phyloP scores from a whole-genome alignment of 2,888 invertebrate species.

The Microchrysa polita region DNA sequence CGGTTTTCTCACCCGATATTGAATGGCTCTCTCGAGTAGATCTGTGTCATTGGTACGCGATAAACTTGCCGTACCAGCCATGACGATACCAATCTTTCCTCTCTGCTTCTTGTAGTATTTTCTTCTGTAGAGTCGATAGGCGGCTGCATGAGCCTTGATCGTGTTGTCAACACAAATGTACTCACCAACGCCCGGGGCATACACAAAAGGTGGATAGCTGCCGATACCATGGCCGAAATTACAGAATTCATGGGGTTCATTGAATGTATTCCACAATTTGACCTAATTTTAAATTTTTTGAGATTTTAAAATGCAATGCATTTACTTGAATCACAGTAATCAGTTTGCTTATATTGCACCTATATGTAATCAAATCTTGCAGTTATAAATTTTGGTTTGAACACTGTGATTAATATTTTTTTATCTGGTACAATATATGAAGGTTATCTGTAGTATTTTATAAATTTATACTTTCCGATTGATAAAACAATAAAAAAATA shows the following conservation, averaged over 20 bases:
- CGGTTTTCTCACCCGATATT: conserved; percentile 54
- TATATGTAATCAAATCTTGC: too few species aligned
- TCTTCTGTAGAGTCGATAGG: conserved; percentile 63
- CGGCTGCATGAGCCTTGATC: conserved; percentile 67
- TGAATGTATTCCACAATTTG: conserved; percentile 70
- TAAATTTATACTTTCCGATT: too few species aligned
- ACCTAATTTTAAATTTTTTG: too few species aligned
- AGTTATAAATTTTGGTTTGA: too few species aligned
- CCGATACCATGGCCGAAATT: conserved; percentile 65
- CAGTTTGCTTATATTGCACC: too few species aligned
- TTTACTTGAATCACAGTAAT: too few species aligned
- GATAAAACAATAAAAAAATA: too few species aligned
- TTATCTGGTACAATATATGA: too few species aligned
- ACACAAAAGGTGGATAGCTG: conserved; percentile 59
- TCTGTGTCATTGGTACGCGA: conserved; percentile 52
- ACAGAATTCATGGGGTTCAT: conserved; percentile 67
- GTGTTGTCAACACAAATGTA: conserved; percentile 67
- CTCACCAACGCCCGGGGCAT: conserved; percentile 64
- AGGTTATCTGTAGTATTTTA: too few species aligned
- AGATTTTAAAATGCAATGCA: too few species aligned
- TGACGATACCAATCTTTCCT: conserved; percentile 58
- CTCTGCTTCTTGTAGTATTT: conserved; percentile 59
- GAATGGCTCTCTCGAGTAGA: conserved; percentile 55
- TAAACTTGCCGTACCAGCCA: conserved; percentile 55
- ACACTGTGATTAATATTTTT: too few species aligned